Evolutionary conservation across 2,113 vertebrate genomes (phyloP), one percentile per base, ranked within the genome.

Genomic region (Esox niger): DNA sequence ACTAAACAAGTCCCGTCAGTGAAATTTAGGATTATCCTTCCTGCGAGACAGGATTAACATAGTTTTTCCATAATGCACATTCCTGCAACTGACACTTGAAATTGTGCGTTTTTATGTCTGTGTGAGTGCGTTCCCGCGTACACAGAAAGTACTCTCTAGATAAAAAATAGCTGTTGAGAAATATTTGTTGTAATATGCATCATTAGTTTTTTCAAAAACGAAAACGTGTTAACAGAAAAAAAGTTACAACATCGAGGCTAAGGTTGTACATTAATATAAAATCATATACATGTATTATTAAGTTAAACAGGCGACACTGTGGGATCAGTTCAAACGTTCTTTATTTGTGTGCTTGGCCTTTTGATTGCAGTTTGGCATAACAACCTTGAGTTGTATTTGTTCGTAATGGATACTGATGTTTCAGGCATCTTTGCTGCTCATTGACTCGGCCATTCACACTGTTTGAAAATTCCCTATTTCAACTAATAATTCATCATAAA

Each of bases 1-100:
- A 64, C 47, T 68, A 58, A 27, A 66, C 66, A 67, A 68, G 68
- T 68, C 60, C 75, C 62, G 69, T 83, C 77, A 72, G 69, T 75
- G 74, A 64, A 83, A 83, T 64, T 73, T 64, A 75, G 84, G 84
- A 86, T 88, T 84, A 86, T 82, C 85, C 71, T 76, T 74, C 70
- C 86, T 71, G 67, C 63, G 71, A 77, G 75, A 38, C 73, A 25
- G 82, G 82, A 87, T 85, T 87, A 88, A 73, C 81, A 77, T 73
- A 57, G 55, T 68, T 77, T 72, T 61, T 61, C 71, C 68, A 70
- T 74, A 77, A 73, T 57, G 78, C 78, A 66, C 70, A 86, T 78
- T 82, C 80, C 76, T 70, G 25, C 1, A 23, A 33, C 30, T 61
- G 32, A 61, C 32, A 61, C 59, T 61, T 61, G 31, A 61, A 35